Percentiles rank a stretch among this genome's conserved stretches.
Evolutionary conservation across 1,140 invertebrate genomes (phyloP).

Genomic region (Portunus trituberculatus): DNA sequence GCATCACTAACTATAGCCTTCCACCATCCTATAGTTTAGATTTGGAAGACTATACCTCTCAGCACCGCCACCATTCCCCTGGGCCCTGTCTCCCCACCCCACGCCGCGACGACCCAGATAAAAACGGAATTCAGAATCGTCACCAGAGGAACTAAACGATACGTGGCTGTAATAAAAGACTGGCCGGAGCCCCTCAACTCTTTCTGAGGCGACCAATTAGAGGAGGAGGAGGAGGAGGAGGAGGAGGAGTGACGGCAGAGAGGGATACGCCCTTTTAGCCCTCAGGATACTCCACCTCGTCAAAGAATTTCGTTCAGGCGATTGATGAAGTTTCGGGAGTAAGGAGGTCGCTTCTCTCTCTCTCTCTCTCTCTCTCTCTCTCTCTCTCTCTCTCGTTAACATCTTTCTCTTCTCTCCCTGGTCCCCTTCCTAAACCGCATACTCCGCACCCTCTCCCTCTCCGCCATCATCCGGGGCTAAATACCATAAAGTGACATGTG

Average conservation of each 20-base stretch:
- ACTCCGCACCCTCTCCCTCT: neutral
- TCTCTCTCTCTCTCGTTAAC: slow-evolving; percentile 28
- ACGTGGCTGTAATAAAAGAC: neutral
- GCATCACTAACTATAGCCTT: no score
- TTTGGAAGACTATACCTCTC: no score
- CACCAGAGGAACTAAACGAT: neutral
- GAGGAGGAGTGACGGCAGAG: neutral
- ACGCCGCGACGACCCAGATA: neutral
- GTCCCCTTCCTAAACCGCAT: neutral
- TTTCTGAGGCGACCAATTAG: slow-evolving; percentile 1
- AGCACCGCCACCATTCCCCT: neutral
- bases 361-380: slow-evolving; percentile 40
- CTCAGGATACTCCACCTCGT: neutral
- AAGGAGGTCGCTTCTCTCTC: slow-evolving; percentile 42
- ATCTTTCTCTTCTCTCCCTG: neutral
- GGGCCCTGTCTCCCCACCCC: neutral
- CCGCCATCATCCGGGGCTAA: neutral
- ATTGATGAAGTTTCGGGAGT: slow-evolving; percentile 37
- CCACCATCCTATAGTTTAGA: no score
- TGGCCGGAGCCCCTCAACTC: neutral
- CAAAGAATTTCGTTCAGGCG: slow-evolving; percentile 12
- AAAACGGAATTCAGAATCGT: neutral
- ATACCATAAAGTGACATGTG: slow-evolving; percentile 25
- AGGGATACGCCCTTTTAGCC: neutral
- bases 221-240: neutral